phyloP scores from a whole-genome alignment of 2,113 vertebrate genomes.

The Neotoma lepida region DNA sequence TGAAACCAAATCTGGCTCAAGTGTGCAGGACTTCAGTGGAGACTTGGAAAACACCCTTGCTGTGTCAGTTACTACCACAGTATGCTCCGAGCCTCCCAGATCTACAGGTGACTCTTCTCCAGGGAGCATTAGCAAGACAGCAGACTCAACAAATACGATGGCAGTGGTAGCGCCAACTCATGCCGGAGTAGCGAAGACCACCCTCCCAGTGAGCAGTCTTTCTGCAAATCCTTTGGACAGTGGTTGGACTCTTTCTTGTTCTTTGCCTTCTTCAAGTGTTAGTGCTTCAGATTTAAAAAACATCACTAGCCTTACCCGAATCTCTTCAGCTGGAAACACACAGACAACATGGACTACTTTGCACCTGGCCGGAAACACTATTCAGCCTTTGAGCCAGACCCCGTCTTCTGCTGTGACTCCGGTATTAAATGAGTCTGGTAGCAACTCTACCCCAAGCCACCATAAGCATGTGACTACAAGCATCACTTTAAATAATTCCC shows the following conservation, averaged over 20 bases:
- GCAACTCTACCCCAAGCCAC: constrained; percentile 64
- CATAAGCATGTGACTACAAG: constrained; percentile 77
- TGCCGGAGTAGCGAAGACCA: constrained; percentile 79
- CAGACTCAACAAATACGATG: constrained; percentile 18
- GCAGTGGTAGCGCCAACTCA: constrained; percentile 19
- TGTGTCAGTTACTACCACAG: constrained; percentile 38
- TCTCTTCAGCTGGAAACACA: constrained; percentile 91
- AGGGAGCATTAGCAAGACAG: constrained; percentile 69
- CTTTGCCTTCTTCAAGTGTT: constrained; percentile 84
- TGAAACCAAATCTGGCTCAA: constrained; percentile 70
- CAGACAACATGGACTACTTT: constrained; percentile 98
- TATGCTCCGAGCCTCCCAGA: constrained; percentile 74
- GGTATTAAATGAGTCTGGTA: constrained; percentile 80
- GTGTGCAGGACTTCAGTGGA: constrained; percentile 66
- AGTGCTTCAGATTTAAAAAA: constrained; percentile 86
- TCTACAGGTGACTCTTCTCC: constrained; percentile 59
- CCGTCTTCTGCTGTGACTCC: constrained; percentile 83
- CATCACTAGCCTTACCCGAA: constrained; percentile 85
- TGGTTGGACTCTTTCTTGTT: constrained; percentile 85
- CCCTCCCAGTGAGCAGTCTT: constrained; percentile 77
- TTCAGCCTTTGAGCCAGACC: constrained; percentile 94
- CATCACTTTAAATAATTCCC: constrained; percentile 80
- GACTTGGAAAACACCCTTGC: constrained; percentile 76
- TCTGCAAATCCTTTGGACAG: constrained; percentile 81
- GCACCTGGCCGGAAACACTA: constrained; percentile 95